phyloP scores from a whole-genome alignment of 2,888 invertebrate species.

The Brachypterus glaber region DNA sequence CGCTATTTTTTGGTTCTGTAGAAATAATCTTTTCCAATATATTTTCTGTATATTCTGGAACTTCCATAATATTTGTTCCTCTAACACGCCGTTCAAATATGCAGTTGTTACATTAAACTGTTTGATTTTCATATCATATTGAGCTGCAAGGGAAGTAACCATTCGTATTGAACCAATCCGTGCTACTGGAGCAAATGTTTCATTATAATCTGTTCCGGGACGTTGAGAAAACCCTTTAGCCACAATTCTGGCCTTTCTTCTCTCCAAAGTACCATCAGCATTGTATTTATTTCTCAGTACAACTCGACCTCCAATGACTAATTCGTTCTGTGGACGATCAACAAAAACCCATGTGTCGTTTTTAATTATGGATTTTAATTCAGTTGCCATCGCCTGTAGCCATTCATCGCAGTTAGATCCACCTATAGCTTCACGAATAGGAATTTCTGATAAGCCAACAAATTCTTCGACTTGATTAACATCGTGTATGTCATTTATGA shows the following conservation, averaged over 20 bases:
- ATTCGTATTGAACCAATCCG: slow-evolving; percentile 22
- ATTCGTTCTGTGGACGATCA: slow-evolving; percentile 15
- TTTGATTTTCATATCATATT: slow-evolving; percentile 15
- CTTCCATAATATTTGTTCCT: too few species aligned
- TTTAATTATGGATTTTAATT: slow-evolving; percentile 17
- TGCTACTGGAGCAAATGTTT: too few species aligned
- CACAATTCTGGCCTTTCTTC: slow-evolving; percentile 25
- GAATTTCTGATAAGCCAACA: slow-evolving; percentile 1
- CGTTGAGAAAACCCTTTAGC: slow-evolving; percentile 26
- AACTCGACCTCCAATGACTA: slow-evolving; percentile 19
- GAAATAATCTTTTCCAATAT: too few species aligned
- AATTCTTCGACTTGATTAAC: slow-evolving; percentile 1
- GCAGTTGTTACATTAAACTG: slow-evolving; percentile 20
- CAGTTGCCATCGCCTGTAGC: slow-evolving; percentile 15
- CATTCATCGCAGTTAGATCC: not conserved
- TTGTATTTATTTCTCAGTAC: slow-evolving; percentile 21
- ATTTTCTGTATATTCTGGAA: too few species aligned
- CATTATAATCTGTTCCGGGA: slow-evolving; percentile 23
- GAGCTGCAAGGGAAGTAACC: slow-evolving; percentile 20
- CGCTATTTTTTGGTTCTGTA: slow-evolving; percentile 14
- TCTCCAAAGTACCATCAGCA: slow-evolving; percentile 18
- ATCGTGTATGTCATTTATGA: slow-evolving; percentile 1
- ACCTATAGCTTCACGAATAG: not conserved
- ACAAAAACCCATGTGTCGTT: slow-evolving; percentile 23
- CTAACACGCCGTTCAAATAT: slow-evolving; percentile 19